Percentiles rank a stretch among this genome's conserved stretches.
phyloP scores from a whole-genome alignment of 2,113 vertebrate genomes.

The Fukomys damarensis region DNA sequence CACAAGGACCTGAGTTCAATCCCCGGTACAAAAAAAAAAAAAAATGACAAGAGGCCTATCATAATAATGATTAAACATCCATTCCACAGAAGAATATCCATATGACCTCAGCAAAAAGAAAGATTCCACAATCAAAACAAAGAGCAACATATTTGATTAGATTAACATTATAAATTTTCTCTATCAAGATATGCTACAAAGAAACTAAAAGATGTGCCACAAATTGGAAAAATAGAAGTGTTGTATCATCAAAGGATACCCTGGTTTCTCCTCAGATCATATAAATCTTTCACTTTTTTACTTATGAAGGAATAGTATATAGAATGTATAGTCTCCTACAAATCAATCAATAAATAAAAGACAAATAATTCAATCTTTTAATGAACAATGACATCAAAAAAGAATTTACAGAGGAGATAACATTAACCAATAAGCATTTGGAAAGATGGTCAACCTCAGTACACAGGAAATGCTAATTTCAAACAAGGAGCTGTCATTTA shows the following conservation, averaged over 20 bases:
- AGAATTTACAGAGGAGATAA: not conserved
- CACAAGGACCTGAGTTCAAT: too few relatives aligned
- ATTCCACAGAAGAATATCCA: not conserved
- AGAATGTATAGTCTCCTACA: not conserved
- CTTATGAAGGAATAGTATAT: not conserved
- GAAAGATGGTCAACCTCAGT: not conserved
- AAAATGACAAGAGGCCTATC: not conserved
- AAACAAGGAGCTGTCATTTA: not conserved
- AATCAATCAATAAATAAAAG: not conserved
- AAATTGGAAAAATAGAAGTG: not conserved
- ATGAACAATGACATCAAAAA: not conserved
- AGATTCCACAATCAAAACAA: conserved; percentile 26
- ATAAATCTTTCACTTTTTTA: not conserved
- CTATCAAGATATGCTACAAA: not conserved
- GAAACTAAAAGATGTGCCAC: not conserved
- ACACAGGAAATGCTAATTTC: not conserved
- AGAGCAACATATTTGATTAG: not conserved
- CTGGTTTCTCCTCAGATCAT: too few relatives aligned
- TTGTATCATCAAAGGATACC: not conserved
- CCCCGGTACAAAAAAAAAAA: too few relatives aligned
- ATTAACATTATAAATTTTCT: conserved; percentile 1
- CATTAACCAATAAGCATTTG: not conserved
- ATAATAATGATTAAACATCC: not conserved
- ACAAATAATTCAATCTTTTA: not conserved
- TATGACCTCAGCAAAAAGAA: not conserved